Evolutionary conservation across 2,888 invertebrate species (phyloP), one percentile per base, ranked within the genome.

Genomic region (Sicus ferrugineus): DNA sequence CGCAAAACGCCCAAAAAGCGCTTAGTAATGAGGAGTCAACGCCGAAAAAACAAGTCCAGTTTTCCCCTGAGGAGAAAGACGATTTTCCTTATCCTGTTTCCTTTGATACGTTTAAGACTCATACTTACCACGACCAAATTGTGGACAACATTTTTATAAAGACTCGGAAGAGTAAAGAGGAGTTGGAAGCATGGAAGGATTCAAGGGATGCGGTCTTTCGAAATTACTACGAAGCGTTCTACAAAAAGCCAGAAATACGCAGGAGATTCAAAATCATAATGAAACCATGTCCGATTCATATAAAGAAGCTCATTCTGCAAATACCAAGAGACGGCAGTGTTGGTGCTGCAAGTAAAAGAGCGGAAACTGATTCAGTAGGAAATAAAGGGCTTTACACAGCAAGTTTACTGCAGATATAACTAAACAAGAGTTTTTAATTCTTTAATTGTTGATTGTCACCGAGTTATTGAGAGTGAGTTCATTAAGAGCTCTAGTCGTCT

Each of bases 91-190:
- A 50, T 31, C 63, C 63, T n/a, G 28, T 63, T 31, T 63, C 63
- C 28, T 48, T 48, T 14, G 70, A 69, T 2, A 56, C 61, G 2
- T 73, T 73, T 58, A 72, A 71, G 71, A 66, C 70, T 65, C 63
- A 31, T 58, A 69, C 70, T 3, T 21, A 70, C 23, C 65, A 66
- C 21, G 61, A 71, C 5, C 62, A 70, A 63, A 52, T 70, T 5
- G 62, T 72, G 1, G 69, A 71, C 3, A 58, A 62, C 28, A 46
- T 72, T 2, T 70, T 70, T 16, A 65, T 67, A 63, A 21, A n/a
- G 30, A 70, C 63, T 56, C n/a, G 67, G 4, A 23, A 59, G 34
- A 59, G 68, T 46, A 31, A 58, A 19, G 28, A 54, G 11, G 48
- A 62, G n/a, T 67, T 23, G 26, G 1, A 48, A 6, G 65, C 67